Conservation (phyloP, 2,888 invertebrate genomes). For the Pimpla rufipes region DNA sequence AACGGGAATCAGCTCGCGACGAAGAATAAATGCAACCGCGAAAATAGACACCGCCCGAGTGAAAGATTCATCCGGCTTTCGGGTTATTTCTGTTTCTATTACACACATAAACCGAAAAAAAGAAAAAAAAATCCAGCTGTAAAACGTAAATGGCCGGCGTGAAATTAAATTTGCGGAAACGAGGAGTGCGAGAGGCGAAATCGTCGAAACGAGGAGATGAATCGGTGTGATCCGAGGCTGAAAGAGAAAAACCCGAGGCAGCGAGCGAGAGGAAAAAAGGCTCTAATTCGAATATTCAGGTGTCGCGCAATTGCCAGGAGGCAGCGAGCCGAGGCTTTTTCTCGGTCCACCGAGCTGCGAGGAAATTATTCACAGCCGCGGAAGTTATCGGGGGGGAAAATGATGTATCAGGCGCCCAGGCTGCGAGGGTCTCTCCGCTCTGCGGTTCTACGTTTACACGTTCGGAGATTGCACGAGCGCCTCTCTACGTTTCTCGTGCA, state of each 20-base stretch:
- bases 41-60: conserved; percentile 17
- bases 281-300: conserved; percentile 74
- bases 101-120: conserved; percentile 49
- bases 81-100: conserved; percentile 51
- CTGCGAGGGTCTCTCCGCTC: conserved; percentile 29
- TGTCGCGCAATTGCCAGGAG: conserved; percentile 72
- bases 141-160: too few relatives aligned
- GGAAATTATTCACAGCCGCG: conserved; percentile 80
- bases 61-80: conserved; percentile 25
- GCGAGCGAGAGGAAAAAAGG: conserved; percentile 35
- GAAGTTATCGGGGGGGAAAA: conserved; percentile 72
- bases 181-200: conserved; percentile 10
- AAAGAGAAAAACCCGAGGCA: conserved; percentile 20
- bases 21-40: conserved; percentile 13
- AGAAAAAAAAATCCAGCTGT: too few relatives aligned
- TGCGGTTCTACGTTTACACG: conserved; percentile 18
- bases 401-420: conserved; percentile 70
- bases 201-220: conserved; percentile 29
- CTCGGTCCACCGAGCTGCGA: conserved; percentile 79
- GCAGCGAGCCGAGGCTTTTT: conserved; percentile 79
- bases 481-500: conserved; percentile 21
- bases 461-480: conserved; percentile 25
- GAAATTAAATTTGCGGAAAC: conserved; percentile 10
- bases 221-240: conserved; percentile 20
- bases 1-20: conserved; percentile 3